Percentiles rank a stretch among this genome's conserved stretches.
Conservation (phyloP, 1,140 invertebrate genomes). For the Drosophila truncata region DNA sequence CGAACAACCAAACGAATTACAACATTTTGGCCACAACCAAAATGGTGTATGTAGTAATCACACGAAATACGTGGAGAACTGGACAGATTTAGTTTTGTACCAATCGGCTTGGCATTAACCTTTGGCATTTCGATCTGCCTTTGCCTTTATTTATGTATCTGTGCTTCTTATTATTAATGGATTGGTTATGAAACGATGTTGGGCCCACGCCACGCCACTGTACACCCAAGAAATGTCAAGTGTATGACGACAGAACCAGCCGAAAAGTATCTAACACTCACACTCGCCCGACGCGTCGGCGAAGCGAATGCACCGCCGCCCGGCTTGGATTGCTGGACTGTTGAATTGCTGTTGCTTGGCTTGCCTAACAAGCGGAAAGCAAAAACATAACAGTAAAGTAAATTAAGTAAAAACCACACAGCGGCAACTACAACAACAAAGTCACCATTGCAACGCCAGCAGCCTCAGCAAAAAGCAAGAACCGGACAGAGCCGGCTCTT, state of each 20-base stretch:
- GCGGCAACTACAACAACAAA: constrained; percentile 31
- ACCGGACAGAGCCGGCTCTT: constrained; percentile 61
- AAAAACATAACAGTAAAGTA: constrained; percentile 82
- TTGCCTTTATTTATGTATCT: constrained; percentile 14
- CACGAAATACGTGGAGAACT: constrained; percentile 23
- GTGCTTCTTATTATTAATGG: constrained; percentile 30
- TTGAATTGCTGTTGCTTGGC: constrained; percentile 20
- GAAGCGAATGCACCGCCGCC: constrained; percentile 35
- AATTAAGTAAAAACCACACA: constrained; percentile 78
- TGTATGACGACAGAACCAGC: constrained; percentile 60
- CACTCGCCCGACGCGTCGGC: constrained; percentile 32
- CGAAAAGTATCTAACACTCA: constrained; percentile 59
- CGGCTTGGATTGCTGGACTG: constrained; percentile 31
- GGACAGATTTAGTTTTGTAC: constrained; percentile 30
- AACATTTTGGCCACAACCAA: constrained; percentile 30
- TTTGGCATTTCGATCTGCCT: constrained; percentile 62
- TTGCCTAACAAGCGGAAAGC: constrained; percentile 77
- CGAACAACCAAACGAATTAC: constrained; percentile 26
- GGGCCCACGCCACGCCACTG: constrained; percentile 53
- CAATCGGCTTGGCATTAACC: constrained; percentile 71
- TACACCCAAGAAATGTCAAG: constrained; percentile 71
- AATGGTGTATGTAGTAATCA: constrained; percentile 36
- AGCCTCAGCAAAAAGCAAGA: constrained; percentile 42
- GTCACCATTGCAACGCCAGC: constrained; percentile 58
- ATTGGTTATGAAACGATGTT: constrained; percentile 68